Base-by-base conservation (phyloP, 2,888 invertebrate species). In the Rhorus exstirpatorius region DNA sequence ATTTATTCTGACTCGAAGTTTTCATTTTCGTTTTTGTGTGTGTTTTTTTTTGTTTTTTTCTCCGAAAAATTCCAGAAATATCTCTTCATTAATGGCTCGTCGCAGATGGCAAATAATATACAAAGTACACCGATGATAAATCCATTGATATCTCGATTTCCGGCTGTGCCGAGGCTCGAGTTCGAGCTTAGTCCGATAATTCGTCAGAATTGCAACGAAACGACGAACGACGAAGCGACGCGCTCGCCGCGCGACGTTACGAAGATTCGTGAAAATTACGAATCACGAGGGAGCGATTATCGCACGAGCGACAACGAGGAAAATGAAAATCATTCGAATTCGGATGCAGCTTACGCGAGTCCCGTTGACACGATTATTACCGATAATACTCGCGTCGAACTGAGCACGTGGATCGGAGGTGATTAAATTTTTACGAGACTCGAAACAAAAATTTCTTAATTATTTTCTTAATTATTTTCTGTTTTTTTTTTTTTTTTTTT, bases 351-450 rank as follows among this genome's bases (percentile, higher is more conserved):
- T 12, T 88, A 85, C 46, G 77, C 86, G 3, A 88, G 81, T 93
- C 86, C 89, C 93, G 86, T 94, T 92, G 85, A 94, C 93, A 94
- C 93, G 0, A 93, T 94, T 86, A 93, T 93, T 86, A 93, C 94
- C 0, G 93, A 94, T 35, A 94, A 94, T 17, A 94, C 94, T 14
- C 94, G 94, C 91, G 94, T 94, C 85, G 95, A 96, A 92, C 94
- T 96, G 55, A 96, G 95, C 87, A 95, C 94, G 81, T 96, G 96
- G 96, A 94, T 96, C 90, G 94, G 94, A 89, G 95, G 95, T 94
- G 70, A 19, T 21, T n/a, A 12, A 19, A 2, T 2, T 41, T 17
- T 8, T 14, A 3, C n/a, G 17, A 85, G 74, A 61, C 31, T 31
- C 31, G 31, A 6, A 31, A n/a, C n/a, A n/a, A n/a, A n/a, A n/a